Evolutionary conservation across 2,888 invertebrate species (phyloP), one percentile per base, ranked within the genome.

Genomic region (Synanthedon tipuliformis): DNA sequence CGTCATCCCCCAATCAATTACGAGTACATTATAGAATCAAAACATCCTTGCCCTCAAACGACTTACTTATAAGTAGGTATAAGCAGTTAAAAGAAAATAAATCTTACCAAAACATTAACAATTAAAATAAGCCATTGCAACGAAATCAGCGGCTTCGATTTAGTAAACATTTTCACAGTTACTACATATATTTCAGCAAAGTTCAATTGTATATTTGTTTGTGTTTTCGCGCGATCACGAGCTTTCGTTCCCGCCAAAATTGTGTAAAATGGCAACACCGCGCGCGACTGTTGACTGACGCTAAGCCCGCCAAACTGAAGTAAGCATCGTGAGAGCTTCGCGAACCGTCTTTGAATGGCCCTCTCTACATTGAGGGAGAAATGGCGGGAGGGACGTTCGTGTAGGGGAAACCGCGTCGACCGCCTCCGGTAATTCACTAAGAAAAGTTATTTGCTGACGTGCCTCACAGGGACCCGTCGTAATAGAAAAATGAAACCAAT

Each of bases 361-460:
- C 84, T 75, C 83, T 78, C 81, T 71, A 81, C 59, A 51, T 63
- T 65, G 75, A 81, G 85, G 84, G 86, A 83, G 83, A 74, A 69
- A 70, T 76, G 80, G 78, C 78, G 81, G 81, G 84, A 85, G 85
- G 86, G 84, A 78, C 80, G 75, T 68, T 70, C 75, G 69, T 75
- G 75, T 81, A 83, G 86, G 86, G 86, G 83, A 86, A 81, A 82
- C 81, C 78, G 75, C 80, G 75, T 69, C 82, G 74, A 81, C 78
- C 78, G 81, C 81, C 82, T 81, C 78, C 75, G 77, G 82, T 85
- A 83, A 83, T 85, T 84, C 82, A 81, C 81, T 79, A 86, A 86
- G 84, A 86, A 86, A 86, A 82, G 78, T 85, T 84, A 84, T 85
- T 83, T 83, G 78, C 76, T 72, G 77, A 81, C 74, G 68, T 70